These are phyloP conservation scores for Hippoglossus stenolepis DNA, from an alignment of 2,113 vertebrate genomes.

Conservation along the genomic window DNA sequence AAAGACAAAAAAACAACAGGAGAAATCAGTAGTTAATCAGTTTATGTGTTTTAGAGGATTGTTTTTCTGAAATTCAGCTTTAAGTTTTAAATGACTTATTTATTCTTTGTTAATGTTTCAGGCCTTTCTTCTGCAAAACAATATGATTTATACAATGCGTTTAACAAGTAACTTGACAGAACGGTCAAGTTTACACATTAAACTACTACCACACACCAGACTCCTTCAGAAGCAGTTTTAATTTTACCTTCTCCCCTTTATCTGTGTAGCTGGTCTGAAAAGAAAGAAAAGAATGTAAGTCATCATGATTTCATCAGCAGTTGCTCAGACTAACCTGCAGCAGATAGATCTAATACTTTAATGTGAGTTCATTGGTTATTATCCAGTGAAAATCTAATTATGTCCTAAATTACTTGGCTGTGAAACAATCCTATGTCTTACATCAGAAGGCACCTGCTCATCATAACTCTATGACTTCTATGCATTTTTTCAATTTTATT, in stretches of 20 bases:
- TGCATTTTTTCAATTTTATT: no score
- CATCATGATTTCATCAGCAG: conserved; percentile 11
- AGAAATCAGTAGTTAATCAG: neutral
- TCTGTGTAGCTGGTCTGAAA: conserved; percentile 86
- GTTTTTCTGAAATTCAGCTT: neutral
- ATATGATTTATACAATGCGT: neutral
- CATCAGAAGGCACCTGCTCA: neutral
- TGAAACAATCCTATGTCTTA: neutral
- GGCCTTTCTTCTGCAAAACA: neutral
- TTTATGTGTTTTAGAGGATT: neutral
- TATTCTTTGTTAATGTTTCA: no score
- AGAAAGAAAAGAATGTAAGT: conserved; percentile 15
- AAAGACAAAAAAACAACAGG: conserved; percentile 27
- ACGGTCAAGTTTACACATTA: neutral
- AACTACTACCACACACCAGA: neutral
- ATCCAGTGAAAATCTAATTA: conserved; percentile 7
- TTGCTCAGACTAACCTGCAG: neutral
- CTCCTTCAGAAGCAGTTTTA: neutral
- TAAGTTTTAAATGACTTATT: no score
- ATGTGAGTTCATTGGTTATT: conserved; percentile 7
- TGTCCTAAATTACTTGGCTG: neutral
- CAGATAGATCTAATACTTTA: neutral
- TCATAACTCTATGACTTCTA: no score
- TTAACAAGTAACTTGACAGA: neutral
- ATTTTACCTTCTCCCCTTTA: conserved; percentile 87